Percentiles rank a stretch among this genome's conserved stretches.
Evolutionary conservation across 2,888 invertebrate species (phyloP).

Genomic region (Poecilobothrus nobilitatus): DNA sequence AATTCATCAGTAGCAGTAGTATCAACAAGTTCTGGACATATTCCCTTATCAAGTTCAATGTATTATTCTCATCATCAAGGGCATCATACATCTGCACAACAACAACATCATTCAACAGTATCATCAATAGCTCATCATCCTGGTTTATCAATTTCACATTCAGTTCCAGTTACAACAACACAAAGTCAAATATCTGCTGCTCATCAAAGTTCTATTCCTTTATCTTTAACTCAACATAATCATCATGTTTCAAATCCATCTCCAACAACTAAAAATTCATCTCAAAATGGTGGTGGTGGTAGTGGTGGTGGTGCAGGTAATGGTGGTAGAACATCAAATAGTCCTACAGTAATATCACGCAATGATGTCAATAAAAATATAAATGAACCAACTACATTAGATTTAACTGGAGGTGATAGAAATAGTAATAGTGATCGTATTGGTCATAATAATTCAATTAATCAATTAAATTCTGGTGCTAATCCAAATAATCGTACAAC

Average conservation of each 20-base stretch:
- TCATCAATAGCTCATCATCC: slow-evolving; percentile 36
- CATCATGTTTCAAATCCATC: slow-evolving; percentile 18
- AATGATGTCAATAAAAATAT: slow-evolving; percentile 25
- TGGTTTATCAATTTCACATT: slow-evolving; percentile 24
- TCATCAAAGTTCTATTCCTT: slow-evolving; percentile 22
- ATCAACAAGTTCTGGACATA: slow-evolving; percentile 15
- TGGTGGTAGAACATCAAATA: slow-evolving; percentile 33
- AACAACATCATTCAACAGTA: slow-evolving; percentile 29
- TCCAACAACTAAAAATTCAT: slow-evolving; percentile 25
- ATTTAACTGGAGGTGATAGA: slow-evolving; percentile 30
- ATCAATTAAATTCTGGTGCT: background rate
- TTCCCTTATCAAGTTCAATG: slow-evolving; percentile 26
- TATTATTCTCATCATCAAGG: slow-evolving; percentile 36
- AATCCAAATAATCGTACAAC: slow-evolving; percentile 26
- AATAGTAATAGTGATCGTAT: background rate
- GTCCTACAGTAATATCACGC: slow-evolving; percentile 31
- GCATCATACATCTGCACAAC: slow-evolving; percentile 30
- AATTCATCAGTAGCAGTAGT: slow-evolving; percentile 10
- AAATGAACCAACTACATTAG: slow-evolving; percentile 38
- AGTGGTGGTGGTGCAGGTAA: too few species aligned
- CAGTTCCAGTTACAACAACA: slow-evolving; percentile 21
- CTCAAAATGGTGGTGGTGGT: slow-evolving; percentile 26
- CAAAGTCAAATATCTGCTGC: slow-evolving; percentile 29
- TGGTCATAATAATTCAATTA: slow-evolving; percentile 12
- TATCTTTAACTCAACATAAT: slow-evolving; percentile 14